These are phyloP conservation scores for Anthoscopus minutus DNA, from an alignment of 2,113 vertebrate genomes.

Conservation along the genomic window DNA sequence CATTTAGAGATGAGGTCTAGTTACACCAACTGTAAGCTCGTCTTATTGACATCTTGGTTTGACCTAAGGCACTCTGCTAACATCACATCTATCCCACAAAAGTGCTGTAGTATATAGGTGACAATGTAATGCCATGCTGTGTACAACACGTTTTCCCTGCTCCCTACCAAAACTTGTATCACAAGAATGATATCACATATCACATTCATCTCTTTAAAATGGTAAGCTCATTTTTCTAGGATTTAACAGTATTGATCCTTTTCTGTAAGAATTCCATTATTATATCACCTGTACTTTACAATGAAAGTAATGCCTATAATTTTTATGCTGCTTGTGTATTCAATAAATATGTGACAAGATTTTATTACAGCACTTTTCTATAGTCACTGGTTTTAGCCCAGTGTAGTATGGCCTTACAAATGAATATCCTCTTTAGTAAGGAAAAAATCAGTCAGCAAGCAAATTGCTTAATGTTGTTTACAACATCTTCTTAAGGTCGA, in stretches of 20 bases:
- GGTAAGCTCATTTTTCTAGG: background rate
- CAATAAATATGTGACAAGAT: background rate
- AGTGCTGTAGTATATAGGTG: background rate
- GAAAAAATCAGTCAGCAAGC: slow-evolving; percentile 9
- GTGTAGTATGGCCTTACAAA: background rate
- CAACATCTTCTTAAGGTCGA: slow-evolving; percentile 32
- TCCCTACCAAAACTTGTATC: background rate
- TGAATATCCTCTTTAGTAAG: background rate
- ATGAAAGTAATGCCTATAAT: background rate
- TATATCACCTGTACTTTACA: background rate
- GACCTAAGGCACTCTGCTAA: slow-evolving; percentile 14
- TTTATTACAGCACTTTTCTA: background rate
- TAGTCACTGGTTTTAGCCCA: background rate
- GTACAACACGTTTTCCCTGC: background rate
- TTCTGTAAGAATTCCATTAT: background rate
- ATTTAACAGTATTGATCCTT: background rate
- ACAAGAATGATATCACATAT: no score
- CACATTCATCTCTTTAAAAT: background rate
- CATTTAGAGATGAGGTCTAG: slow-evolving; percentile 23
- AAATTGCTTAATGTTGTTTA: slow-evolving; percentile 49
- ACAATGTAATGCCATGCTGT: background rate
- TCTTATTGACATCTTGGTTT: background rate
- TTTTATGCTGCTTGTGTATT: background rate
- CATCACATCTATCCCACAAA: background rate
- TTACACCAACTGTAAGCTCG: background rate